Evolutionary conservation across 2,113 vertebrate species (phyloP), one percentile per base, ranked within the genome.

Genomic region (Mohoua ochrocephala): DNA sequence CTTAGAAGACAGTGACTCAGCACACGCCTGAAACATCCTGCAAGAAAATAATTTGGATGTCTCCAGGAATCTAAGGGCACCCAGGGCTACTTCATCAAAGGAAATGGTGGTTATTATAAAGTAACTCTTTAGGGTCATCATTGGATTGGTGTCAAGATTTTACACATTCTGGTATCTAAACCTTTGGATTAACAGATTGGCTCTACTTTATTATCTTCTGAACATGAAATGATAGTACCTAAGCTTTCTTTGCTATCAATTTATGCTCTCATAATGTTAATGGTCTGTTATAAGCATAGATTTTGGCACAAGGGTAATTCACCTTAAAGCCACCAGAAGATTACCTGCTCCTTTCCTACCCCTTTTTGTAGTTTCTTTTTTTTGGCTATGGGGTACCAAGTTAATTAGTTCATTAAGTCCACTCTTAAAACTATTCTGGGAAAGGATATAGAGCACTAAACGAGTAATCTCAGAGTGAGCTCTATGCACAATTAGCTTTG

Each of bases 41-140:
- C 12, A 78, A 59, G 30, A 44, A 53, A 33, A 75, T 11, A 47
- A 39, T 11, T 16, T 54, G 22, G 12, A 22, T 6, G 0, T 50
- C 30, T 75, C 16, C 31, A 45, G 39, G 33, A 82, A 23, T 31
- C 8, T 10, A 22, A 63, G 26, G 75, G 27, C 21, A 39, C 30
- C 37, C 15, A 68, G 7, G 33, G 6, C 17, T 69, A 30, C 0
- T 0, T 49, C 44, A 73, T 20, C 1, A 1, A 85, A 47, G 7
- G 15, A 59, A 75, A 70, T 24, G 2, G 9, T 44, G 53, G 86
- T 73, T n/a, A n/a, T 92, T 63, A 64, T 0, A 42, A 14, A 45
- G 12, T n/a, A 74, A 61, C 20, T 60, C 6, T 37, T 57, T 28
- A n/a, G 22, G 15, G 18, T 65, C 50, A 75, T 37, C 28, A 5